Percentiles rank a stretch among this genome's conserved stretches.
These are phyloP conservation scores for Leucophenga varia DNA, from an alignment of 1,140 invertebrate genomes.

Conservation along the genomic window DNA sequence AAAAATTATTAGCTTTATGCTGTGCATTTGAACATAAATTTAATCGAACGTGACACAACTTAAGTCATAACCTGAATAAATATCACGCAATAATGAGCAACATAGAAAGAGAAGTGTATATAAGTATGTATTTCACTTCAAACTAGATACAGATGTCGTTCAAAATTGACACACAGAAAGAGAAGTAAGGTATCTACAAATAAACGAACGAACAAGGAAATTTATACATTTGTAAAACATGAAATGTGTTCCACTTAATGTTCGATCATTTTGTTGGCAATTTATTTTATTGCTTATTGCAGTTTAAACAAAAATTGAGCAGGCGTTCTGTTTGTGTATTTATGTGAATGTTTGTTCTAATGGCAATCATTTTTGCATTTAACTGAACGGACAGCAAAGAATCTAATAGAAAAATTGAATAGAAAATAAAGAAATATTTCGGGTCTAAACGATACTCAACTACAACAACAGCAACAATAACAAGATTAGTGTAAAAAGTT, in stretches of 20 bases:
- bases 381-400: too few species aligned
- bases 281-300: slow-evolving; percentile 54
- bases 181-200: slow-evolving; percentile 16
- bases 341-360: slow-evolving; percentile 34
- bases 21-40: slow-evolving; percentile 48
- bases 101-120: too few species aligned
- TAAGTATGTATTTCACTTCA: slow-evolving; percentile 48
- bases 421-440: too few species aligned
- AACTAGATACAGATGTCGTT: too few species aligned
- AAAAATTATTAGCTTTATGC: too few species aligned
- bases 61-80: slow-evolving; percentile 55
- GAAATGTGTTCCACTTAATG: slow-evolving; percentile 28
- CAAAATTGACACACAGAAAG: too few species aligned
- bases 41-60: slow-evolving; percentile 48
- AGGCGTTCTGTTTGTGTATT: slow-evolving; percentile 26
- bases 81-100: slow-evolving; percentile 51
- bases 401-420: too few species aligned
- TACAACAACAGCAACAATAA: too few species aligned
- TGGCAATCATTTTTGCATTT: slow-evolving; percentile 53
- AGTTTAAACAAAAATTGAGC: slow-evolving; percentile 42
- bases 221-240: slow-evolving; percentile 4
- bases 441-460: too few species aligned
- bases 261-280: slow-evolving; percentile 49
- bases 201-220: slow-evolving; percentile 11
- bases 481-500: too few species aligned